Conservation (phyloP, 1,140 invertebrate genomes). For the Zophobas atratus region DNA sequence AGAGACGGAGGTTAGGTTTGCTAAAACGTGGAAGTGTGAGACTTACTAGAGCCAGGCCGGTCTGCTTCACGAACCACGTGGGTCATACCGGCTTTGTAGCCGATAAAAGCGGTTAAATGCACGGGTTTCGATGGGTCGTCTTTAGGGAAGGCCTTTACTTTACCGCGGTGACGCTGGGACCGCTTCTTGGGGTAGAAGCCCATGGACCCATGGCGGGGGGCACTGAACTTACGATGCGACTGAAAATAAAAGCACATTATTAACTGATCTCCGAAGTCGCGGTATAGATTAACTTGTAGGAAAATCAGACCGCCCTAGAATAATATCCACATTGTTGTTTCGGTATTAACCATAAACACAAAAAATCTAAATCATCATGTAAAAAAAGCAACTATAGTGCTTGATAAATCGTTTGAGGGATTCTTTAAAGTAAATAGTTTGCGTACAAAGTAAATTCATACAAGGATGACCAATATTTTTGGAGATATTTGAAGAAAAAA, state of each 20-base stretch:
- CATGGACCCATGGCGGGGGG: slow-evolving; percentile 99
- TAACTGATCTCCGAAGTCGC: not conserved
- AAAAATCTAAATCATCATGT: slow-evolving; percentile 69
- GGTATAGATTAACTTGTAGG: too few relatives aligned
- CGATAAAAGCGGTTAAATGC: slow-evolving; percentile 98
- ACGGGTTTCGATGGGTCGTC: slow-evolving; percentile 97
- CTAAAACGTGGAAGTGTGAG: slow-evolving; percentile 17
- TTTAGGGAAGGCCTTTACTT: slow-evolving; percentile 99
- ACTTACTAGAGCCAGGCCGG: slow-evolving; percentile 98
- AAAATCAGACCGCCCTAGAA: slow-evolving; percentile 72
- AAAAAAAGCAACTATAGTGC: slow-evolving; percentile 27
- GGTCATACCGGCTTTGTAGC: slow-evolving; percentile 99
- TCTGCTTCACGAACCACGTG: slow-evolving; percentile 99
- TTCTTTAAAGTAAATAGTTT: not conserved
- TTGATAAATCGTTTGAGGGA: slow-evolving; percentile 48
- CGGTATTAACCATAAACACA: slow-evolving; percentile 68
- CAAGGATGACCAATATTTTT: slow-evolving; percentile 44
- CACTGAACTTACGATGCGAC: slow-evolving; percentile 99
- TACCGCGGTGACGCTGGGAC: slow-evolving; percentile 95
- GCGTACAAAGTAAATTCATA: not conserved
- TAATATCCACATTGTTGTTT: slow-evolving; percentile 68
- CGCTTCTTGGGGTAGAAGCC: slow-evolving; percentile 99
- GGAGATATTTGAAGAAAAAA: slow-evolving; percentile 48
- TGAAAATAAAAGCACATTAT: slow-evolving; percentile 71
- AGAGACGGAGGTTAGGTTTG: slow-evolving; percentile 41